A percentile compares a stretch with the other conserved stretches of the same genome.
These are phyloP conservation scores for Tolypeutes matacus DNA, from an alignment of 2,797 vertebrate genomes.

Conservation along the genomic window DNA sequence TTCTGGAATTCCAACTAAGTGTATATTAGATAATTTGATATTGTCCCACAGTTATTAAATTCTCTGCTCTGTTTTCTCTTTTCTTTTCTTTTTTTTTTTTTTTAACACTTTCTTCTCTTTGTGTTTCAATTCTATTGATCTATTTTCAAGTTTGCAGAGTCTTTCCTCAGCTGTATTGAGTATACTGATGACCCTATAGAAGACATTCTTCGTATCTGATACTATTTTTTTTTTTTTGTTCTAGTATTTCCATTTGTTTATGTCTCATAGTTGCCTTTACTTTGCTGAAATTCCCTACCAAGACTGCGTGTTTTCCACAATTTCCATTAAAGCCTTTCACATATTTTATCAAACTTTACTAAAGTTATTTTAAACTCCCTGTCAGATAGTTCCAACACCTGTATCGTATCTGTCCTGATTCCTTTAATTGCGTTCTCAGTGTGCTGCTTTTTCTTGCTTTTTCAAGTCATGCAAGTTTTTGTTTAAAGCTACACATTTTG, in stretches of 20 bases:
- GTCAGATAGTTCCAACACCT: not conserved
- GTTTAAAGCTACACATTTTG: not conserved
- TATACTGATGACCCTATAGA: not conserved
- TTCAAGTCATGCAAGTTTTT: not conserved
- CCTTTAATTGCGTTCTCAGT: not conserved
- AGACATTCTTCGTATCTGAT: not conserved
- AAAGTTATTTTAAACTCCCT: not conserved
- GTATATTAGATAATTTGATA: not conserved
- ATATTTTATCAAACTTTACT: not conserved
- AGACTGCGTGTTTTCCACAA: not conserved
- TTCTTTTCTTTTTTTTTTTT: not conserved
- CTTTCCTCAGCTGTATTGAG: not conserved
- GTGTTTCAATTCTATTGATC: not conserved
- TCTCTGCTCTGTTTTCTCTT: not conserved
- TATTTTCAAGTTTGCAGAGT: no score
- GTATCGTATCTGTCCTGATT: not conserved
- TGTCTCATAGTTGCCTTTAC: no score
- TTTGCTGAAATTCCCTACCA: not conserved
- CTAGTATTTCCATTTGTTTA: not conserved
- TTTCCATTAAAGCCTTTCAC: not conserved
- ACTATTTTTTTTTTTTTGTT: not conserved
- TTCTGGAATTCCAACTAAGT: not conserved
- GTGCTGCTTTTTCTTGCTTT: not conserved
- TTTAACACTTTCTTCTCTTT: not conserved
- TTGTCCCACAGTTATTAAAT: not conserved